Conservation (phyloP, 2,113 vertebrate species). For the Leptosomus discolor region DNA sequence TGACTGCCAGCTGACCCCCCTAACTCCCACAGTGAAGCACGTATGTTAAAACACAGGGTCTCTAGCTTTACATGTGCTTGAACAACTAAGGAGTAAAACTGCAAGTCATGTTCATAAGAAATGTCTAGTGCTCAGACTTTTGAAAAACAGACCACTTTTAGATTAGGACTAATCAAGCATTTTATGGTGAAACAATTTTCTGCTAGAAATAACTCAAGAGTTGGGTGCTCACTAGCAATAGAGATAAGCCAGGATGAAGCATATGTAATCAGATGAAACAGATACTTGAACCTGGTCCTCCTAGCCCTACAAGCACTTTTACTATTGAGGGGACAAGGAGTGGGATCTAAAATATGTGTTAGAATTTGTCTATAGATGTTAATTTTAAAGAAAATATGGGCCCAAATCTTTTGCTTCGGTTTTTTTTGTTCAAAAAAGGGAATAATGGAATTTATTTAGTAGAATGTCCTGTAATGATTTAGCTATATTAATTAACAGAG, state of each 20-base stretch:
- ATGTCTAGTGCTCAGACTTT: neutral
- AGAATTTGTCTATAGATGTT: neutral
- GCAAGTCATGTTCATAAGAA: neutral
- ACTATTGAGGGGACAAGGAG: neutral
- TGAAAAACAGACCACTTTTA: neutral
- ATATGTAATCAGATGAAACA: neutral
- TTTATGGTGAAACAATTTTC: neutral
- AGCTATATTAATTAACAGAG: neutral
- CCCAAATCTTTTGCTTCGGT: neutral
- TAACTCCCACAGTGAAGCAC: neutral
- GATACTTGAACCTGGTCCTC: neutral
- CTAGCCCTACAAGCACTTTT: neutral
- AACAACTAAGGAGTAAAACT: neutral
- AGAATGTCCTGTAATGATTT: neutral
- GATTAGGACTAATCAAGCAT: conserved; percentile 2
- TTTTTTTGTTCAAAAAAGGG: neutral
- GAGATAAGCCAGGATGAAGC: neutral
- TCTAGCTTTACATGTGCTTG: neutral
- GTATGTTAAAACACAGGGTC: neutral
- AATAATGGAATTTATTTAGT: neutral
- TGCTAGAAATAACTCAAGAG: neutral
- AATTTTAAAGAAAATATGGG: neutral
- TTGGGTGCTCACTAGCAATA: neutral
- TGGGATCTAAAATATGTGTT: neutral
- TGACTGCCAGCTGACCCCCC: neutral